Evolutionary conservation across 2,113 vertebrate species (phyloP), one percentile per base, ranked within the genome.

Genomic region (Etheostoma cragini): DNA sequence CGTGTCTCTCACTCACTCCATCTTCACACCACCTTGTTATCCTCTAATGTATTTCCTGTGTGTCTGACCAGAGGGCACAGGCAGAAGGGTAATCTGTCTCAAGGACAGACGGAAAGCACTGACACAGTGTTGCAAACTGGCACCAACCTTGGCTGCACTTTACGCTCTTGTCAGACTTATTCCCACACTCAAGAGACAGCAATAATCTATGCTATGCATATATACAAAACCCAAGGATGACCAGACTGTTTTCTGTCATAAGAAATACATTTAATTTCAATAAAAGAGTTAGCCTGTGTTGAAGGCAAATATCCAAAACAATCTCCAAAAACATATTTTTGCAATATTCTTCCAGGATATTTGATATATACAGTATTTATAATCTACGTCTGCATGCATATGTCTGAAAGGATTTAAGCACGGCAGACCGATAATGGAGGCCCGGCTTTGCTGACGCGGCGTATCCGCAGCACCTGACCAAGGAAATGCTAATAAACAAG

Each of bases 401-500:
- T 42, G 38, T 42, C 38, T 42, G 38, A 42, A 42, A 42, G 38
- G 10, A 11, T 42, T 42, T 10, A 42, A 42, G 38, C 38, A 11
- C 2, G 38, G 46, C 62, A 64, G 38, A 35, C 26, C 49, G 57
- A 24, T 11, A 52, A 5, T 52, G n/a, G 61, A 70, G 30, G 64
- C 33, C 52, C 47, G 67, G 75, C 64, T 89, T 60, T 84, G 83
- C 80, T 46, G 38, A 65, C n/a, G 19, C 87, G 83, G 87, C 83
- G 63, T 64, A 54, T 82, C 26, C 61, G 8, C 45, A 73, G 47
- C 82, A 60, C 58, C 81, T 84, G 85, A 86, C 80, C 72, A 60
- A 72, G 89, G 76, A 93, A 89, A 90, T 86, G 87, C 86, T 83
- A 84, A 92, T 90, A 84, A 92, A 91, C 76, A 77, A 72, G 87